These are phyloP conservation scores for Hermetia illucens DNA, from an alignment of 1,140 invertebrate species.

Conservation along the genomic window DNA sequence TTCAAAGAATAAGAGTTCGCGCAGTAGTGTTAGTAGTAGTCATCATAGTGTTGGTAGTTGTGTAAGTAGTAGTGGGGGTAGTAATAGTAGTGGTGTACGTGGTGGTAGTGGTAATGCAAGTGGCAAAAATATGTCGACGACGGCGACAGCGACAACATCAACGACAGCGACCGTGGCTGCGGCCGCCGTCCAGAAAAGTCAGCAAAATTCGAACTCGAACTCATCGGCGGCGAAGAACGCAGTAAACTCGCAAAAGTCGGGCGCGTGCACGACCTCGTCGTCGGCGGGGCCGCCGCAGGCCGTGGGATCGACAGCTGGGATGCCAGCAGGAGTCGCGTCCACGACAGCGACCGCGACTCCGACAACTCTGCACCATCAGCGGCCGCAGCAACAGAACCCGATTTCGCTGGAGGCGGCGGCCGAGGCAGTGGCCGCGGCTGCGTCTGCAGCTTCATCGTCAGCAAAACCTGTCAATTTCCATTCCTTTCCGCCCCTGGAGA, in stretches of 20 bases:
- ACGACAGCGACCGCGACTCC: background rate
- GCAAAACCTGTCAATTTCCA: too few species aligned
- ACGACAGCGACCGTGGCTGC: background rate
- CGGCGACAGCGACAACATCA: background rate
- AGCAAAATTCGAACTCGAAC: constrained; percentile 1
- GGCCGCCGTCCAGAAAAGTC: too few species aligned
- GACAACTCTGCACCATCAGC: constrained; percentile 8
- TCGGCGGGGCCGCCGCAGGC: background rate
- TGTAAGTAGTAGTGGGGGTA: background rate
- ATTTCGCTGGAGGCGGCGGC: too few species aligned
- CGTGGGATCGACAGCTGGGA: background rate
- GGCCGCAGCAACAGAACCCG: constrained; percentile 17
- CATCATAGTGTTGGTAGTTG: background rate
- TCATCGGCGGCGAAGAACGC: background rate
- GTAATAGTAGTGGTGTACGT: background rate
- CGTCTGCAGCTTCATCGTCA: constrained; percentile 18
- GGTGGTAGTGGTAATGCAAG: background rate
- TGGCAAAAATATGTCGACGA: constrained; percentile 1
- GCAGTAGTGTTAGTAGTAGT: background rate
- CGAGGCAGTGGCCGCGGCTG: too few species aligned
- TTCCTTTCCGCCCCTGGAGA: too few species aligned
- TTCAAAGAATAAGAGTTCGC: constrained; percentile 6
- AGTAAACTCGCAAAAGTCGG: background rate
- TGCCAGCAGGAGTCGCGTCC: constrained; percentile 5
- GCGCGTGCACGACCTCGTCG: background rate